Base-by-base conservation (phyloP, 1,140 invertebrate species). In the Colletes gigas region DNA sequence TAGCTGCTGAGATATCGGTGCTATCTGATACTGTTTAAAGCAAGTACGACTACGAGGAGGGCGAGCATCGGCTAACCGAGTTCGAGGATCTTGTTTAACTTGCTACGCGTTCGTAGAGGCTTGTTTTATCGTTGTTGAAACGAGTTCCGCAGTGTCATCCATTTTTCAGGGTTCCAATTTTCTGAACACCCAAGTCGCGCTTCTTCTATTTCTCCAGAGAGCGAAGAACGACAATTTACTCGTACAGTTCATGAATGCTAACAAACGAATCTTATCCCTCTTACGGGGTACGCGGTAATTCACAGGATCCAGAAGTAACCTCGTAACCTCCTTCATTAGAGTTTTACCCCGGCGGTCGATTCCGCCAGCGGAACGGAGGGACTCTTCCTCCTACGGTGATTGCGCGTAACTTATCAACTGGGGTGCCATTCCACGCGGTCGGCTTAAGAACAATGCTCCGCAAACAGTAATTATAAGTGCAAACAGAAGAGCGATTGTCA, bases 381-480 rank as follows among this genome's bases (percentile, higher is more conserved):
- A 68, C 54, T 62, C 67, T 67, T 30, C 30, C 30, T 30, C 30
- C 44, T 44, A 4, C 55, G 63, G 44, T 44, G 72, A 60, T 66
- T 75, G 47, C 72, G 44, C 21, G 63, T 67, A 80, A 80, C 72
- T 80, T 80, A 80, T 75, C 78, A 74, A 80, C 71, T 44, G 55
- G 78, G 78, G 78, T 80, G 78, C 78, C 62, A 67, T 60, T 68
- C 50, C 54, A 52, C 30, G 52, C 44, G 21, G 9, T 44, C 50
- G 78, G 63, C 72, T 80, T 80, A 80, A 80, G 78, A 74, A 80
- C 71, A 74, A 80, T 80, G 78, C 71, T 75, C 14, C 30, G 63
- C 72, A 80, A 75, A 80, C 72, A 74, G 62, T 80, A 74, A 75
- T 74, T 75, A 80, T 67, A 75, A 67, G 72, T 19, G 72, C 71